Evolutionary conservation across 1,140 invertebrate species (phyloP).

Genomic region (Drosophila micromelanica): DNA sequence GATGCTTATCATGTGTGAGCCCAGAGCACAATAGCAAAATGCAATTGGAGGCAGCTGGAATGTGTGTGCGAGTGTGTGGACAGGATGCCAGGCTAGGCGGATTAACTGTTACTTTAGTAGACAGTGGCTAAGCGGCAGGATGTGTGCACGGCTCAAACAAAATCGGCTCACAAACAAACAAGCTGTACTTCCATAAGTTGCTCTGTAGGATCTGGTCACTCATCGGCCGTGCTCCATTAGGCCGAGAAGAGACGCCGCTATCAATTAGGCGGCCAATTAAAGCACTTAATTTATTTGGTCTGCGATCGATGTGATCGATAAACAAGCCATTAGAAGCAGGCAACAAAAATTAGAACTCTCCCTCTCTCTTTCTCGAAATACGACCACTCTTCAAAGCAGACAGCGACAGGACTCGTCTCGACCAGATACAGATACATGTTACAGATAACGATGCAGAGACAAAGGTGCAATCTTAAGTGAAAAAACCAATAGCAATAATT

Average conservation of each 20-base stretch:
- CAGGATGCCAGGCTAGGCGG: slow-evolving; percentile 46
- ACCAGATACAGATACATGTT: slow-evolving; percentile 5
- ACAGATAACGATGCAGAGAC: not conserved
- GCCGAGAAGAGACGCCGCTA: slow-evolving; percentile 29
- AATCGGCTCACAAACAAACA: slow-evolving; percentile 15
- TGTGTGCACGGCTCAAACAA: slow-evolving; percentile 21
- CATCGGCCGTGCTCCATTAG: not conserved
- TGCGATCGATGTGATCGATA: slow-evolving; percentile 36
- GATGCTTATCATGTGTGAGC: slow-evolving; percentile 64
- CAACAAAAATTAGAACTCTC: not conserved
- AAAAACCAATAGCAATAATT: slow-evolving; percentile 44
- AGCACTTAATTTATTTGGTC: slow-evolving; percentile 51
- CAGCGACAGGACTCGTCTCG: slow-evolving; percentile 45
- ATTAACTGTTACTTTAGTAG: slow-evolving; percentile 41
- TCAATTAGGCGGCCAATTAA: slow-evolving; percentile 54
- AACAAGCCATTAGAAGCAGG: slow-evolving; percentile 41
- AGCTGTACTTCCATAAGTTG: no score
- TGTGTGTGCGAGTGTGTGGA: slow-evolving; percentile 20
- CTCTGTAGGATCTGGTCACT: not conserved
- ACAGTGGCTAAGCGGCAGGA: slow-evolving; percentile 20
- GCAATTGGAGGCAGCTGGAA: slow-evolving; percentile 56
- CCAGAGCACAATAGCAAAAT: slow-evolving; percentile 42
- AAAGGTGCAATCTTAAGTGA: slow-evolving; percentile 49
- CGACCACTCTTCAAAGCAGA: slow-evolving; percentile 44
- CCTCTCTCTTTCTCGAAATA: slow-evolving; percentile 10